A percentile compares a stretch with the other conserved stretches of the same genome.
phyloP scores from a whole-genome alignment of 2,113 vertebrate species.

The Dasyornis broadbenti region DNA sequence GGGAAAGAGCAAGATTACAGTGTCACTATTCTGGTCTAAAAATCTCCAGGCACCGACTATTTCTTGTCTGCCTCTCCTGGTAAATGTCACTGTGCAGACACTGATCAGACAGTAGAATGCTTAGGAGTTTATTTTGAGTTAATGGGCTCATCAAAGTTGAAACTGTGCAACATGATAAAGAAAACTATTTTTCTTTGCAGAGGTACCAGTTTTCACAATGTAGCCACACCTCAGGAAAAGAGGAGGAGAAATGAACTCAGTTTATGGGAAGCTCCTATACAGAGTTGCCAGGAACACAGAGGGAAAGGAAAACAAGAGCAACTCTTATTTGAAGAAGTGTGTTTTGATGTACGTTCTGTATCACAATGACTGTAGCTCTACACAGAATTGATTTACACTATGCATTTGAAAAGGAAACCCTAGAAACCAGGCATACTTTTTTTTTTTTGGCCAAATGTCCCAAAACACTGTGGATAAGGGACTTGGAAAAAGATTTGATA shows the following conservation, averaged over 20 bases:
- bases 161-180: not conserved
- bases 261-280: not conserved
- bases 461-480: not conserved
- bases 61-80: conserved; percentile 4
- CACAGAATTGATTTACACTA: not conserved
- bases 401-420: not conserved
- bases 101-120: conserved; percentile 2
- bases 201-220: not conserved
- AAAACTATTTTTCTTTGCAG: conserved; percentile 8
- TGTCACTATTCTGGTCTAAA: conserved; percentile 20
- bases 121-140: conserved; percentile 40
- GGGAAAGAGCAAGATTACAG: not conserved
- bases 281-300: not conserved
- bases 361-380: not conserved
- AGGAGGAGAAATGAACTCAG: not conserved
- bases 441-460: not conserved
- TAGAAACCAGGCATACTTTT: not conserved
- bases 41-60: not conserved
- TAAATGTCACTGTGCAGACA: conserved; percentile 13
- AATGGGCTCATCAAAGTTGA: conserved; percentile 4
- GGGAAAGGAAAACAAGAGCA: not conserved
- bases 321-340: not conserved
- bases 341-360: not conserved
- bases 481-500: not conserved
- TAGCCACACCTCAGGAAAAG: not conserved